phyloP scores from a whole-genome alignment of 2,797 vertebrate genomes.

The Staurois parvus region DNA sequence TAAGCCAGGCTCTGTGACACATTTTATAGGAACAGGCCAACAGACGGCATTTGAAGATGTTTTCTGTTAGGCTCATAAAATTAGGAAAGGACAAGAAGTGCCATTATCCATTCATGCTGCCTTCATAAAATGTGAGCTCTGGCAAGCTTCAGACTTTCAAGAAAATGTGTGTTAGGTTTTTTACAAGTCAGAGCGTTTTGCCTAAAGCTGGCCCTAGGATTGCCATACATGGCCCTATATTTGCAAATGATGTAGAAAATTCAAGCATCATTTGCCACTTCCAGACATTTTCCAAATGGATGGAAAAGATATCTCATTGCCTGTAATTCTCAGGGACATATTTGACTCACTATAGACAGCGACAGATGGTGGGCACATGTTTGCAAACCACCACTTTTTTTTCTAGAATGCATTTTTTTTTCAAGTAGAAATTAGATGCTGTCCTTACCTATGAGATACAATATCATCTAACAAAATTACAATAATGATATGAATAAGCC shows the following conservation, averaged over 20 bases:
- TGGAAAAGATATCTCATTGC: too few relatives aligned
- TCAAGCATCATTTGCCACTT: background rate
- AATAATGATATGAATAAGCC: too few relatives aligned
- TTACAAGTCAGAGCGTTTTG: background rate
- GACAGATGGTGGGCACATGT: background rate
- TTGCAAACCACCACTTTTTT: too few relatives aligned
- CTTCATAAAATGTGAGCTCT: constrained; percentile 9
- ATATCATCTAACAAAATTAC: too few relatives aligned
- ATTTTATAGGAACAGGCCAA: constrained; percentile 1
- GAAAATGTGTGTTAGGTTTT: background rate
- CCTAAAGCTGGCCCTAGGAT: background rate
- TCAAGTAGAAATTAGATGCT: too few relatives aligned
- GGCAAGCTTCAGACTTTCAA: constrained; percentile 3
- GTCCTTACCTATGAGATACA: too few relatives aligned
- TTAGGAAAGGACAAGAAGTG: constrained; percentile 14
- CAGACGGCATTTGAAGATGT: background rate
- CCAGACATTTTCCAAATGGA: background rate
- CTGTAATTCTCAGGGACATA: too few relatives aligned
- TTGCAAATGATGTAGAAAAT: background rate
- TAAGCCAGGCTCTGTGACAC: background rate
- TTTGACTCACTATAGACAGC: too few relatives aligned
- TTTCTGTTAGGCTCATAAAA: constrained; percentile 10
- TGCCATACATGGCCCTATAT: background rate
- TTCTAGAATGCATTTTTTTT: too few relatives aligned
- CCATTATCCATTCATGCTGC: constrained; percentile 9